Evolutionary conservation across 2,797 vertebrate genomes (phyloP).

Genomic region (Enoplosus armatus): DNA sequence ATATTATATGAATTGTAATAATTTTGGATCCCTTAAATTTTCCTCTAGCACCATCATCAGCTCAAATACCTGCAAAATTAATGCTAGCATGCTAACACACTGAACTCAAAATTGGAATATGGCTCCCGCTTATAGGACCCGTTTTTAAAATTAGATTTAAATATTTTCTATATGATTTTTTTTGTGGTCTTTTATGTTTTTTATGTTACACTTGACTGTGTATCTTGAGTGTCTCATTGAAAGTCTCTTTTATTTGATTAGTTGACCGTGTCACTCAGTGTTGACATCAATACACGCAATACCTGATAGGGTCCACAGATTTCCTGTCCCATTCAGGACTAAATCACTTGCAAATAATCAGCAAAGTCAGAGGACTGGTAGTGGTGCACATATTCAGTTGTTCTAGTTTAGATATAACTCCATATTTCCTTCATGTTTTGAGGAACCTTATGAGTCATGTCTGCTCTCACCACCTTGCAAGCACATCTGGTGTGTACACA

Average conservation of each 20-base stretch:
- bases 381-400: not conserved
- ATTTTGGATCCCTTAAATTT: not conserved
- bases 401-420: not conserved
- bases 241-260: not conserved
- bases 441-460: not conserved
- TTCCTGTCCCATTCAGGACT: not conserved
- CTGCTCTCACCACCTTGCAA: not conserved
- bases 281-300: not conserved
- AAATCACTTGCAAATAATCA: not conserved
- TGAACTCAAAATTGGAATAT: not conserved
- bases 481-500: not conserved
- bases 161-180: not conserved
- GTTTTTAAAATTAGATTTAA: not conserved
- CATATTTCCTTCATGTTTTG: not conserved
- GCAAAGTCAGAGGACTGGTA: not conserved
- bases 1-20: not conserved
- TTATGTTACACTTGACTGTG: not conserved
- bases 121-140: too few relatives aligned
- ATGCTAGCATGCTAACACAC: too few relatives aligned
- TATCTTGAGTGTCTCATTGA: too few relatives aligned
- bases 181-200: not conserved
- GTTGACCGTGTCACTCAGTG: not conserved
- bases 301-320: not conserved
- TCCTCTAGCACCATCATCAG: not conserved
- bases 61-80: not conserved